phyloP scores from a whole-genome alignment of 2,888 invertebrate species.

The Antitype chi region DNA sequence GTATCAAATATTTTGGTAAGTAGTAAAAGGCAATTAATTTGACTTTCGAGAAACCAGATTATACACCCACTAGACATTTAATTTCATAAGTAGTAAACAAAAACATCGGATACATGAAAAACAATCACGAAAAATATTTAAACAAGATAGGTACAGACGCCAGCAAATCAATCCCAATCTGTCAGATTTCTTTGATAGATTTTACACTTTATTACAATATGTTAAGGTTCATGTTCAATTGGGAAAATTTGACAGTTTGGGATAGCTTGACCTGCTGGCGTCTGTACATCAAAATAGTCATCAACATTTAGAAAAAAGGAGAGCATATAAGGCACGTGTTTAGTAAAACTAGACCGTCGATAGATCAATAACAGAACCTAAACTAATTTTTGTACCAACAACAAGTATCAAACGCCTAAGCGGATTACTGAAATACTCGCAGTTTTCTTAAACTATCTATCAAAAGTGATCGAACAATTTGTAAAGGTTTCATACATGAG shows the following conservation, averaged over 20 bases:
- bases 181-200: too few relatives aligned
- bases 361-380: constrained; percentile 15
- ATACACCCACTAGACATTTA: background rate
- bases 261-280: too few relatives aligned
- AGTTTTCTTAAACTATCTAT: constrained; percentile 46
- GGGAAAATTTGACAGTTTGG: too few relatives aligned
- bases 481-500: constrained; percentile 33
- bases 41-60: background rate
- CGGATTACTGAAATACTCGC: constrained; percentile 36
- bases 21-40: background rate
- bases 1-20: background rate
- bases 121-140: background rate
- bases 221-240: too few relatives aligned
- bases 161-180: too few relatives aligned
- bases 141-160: too few relatives aligned
- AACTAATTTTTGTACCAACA: background rate
- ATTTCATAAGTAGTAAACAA: background rate
- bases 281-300: background rate
- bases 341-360: background rate
- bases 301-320: background rate
- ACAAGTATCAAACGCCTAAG: constrained; percentile 16
- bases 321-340: background rate
- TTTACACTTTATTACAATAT: too few relatives aligned
- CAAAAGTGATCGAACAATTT: constrained; percentile 58
- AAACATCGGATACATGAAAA: background rate